A percentile compares a stretch with the other conserved stretches of the same genome.
phyloP scores from a whole-genome alignment of 1,140 invertebrate genomes.

The Belonocnema kinseyi region DNA sequence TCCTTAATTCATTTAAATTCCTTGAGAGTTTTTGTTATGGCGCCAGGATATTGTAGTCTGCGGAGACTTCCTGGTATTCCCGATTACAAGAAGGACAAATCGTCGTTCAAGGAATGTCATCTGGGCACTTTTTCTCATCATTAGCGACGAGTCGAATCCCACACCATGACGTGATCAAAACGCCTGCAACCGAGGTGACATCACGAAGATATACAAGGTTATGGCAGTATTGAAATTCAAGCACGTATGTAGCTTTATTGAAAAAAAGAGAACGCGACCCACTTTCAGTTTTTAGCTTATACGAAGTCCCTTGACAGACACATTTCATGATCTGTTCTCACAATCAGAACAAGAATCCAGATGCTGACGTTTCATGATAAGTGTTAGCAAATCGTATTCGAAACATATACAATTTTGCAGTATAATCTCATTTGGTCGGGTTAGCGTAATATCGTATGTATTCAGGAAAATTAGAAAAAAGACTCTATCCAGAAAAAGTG shows the following conservation, averaged over 20 bases:
- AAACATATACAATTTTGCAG: no score
- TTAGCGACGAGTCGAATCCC: slow-evolving; percentile 10
- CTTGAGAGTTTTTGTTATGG: not conserved
- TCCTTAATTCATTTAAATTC: no score
- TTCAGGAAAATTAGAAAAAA: no score
- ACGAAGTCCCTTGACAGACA: not conserved
- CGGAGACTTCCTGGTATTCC: not conserved
- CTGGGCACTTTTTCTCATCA: slow-evolving; percentile 4
- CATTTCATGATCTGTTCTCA: not conserved
- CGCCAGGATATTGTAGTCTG: not conserved
- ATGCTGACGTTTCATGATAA: no score
- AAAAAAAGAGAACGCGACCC: not conserved
- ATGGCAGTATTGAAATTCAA: not conserved
- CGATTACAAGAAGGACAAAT: slow-evolving; percentile 7
- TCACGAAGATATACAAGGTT: not conserved
- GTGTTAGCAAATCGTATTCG: no score
- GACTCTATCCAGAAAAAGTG: no score
- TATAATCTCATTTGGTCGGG: no score
- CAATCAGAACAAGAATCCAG: not conserved
- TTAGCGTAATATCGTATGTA: no score
- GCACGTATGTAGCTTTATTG: slow-evolving; percentile 5
- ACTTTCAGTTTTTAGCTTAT: not conserved
- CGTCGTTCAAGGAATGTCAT: slow-evolving; percentile 19
- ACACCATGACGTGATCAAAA: slow-evolving; percentile 9
- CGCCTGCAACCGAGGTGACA: not conserved